These are phyloP conservation scores for Habrosyne pyritoides DNA, from an alignment of 2,888 invertebrate species.

Conservation along the genomic window DNA sequence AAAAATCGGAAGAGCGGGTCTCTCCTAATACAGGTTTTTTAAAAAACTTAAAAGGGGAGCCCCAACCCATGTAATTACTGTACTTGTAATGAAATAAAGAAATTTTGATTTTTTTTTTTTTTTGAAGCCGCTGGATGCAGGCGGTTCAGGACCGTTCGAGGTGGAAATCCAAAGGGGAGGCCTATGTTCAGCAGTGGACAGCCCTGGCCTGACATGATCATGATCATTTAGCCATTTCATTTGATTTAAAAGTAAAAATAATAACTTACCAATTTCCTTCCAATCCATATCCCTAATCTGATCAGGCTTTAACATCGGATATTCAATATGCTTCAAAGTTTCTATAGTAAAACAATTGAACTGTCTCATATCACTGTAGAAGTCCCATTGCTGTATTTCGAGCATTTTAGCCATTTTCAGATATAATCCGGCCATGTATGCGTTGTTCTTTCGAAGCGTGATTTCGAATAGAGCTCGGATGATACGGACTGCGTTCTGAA, in stretches of 20 bases:
- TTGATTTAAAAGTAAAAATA: neutral
- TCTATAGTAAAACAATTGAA: constrained; percentile 90
- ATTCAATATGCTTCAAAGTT: constrained; percentile 91
- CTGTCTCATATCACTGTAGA: constrained; percentile 93
- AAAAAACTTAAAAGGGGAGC: too few species aligned
- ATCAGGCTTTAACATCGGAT: constrained; percentile 88
- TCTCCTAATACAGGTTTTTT: too few species aligned
- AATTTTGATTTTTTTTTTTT: too few species aligned
- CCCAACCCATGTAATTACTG: too few species aligned
- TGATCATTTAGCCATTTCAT: too few species aligned
- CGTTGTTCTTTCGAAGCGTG: constrained; percentile 94
- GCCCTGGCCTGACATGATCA: too few species aligned
- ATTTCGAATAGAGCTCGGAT: constrained; percentile 97
- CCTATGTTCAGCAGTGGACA: too few species aligned
- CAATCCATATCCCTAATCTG: constrained; percentile 93
- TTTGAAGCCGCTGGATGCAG: too few species aligned
- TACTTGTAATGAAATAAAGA: too few species aligned
- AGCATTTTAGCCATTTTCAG: constrained; percentile 96
- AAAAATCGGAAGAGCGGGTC: too few species aligned
- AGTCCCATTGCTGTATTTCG: constrained; percentile 95
- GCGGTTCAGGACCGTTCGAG: too few species aligned
- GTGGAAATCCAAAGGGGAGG: too few species aligned
- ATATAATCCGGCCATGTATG: constrained; percentile 93
- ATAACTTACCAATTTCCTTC: constrained; percentile 89
- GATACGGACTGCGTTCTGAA: constrained; percentile 95